Evolutionary conservation across 2,113 vertebrate genomes (phyloP).

Genomic region (Leptobrachium ailaonicum): DNA sequence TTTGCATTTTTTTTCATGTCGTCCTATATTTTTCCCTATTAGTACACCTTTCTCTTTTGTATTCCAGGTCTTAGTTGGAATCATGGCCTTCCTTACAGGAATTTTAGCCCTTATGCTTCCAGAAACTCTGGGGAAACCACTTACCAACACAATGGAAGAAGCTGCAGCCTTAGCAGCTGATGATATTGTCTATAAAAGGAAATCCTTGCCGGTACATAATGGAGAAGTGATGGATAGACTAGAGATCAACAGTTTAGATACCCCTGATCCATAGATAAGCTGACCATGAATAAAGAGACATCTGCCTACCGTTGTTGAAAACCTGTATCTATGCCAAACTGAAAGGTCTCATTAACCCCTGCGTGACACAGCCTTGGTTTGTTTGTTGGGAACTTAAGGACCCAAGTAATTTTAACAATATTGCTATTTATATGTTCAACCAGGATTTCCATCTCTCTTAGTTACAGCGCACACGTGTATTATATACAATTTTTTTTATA

Average conservation of each 20-base stretch:
- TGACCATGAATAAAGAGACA: neutral
- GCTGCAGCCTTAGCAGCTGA: conserved; percentile 68
- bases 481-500: too few relatives aligned
- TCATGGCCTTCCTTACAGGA: conserved; percentile 82
- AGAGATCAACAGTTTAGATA: conserved; percentile 51
- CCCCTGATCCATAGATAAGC: neutral
- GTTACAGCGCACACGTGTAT: too few relatives aligned
- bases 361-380: too few relatives aligned
- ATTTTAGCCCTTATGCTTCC: conserved; percentile 80
- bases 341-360: too few relatives aligned
- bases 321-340: too few relatives aligned
- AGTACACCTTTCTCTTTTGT: conserved; percentile 26
- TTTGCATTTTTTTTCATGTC: too few relatives aligned
- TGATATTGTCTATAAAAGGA: conserved; percentile 54
- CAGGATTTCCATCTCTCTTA: too few relatives aligned
- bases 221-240: conserved; percentile 54
- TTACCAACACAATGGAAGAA: conserved; percentile 81
- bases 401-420: too few relatives aligned
- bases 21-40: too few relatives aligned
- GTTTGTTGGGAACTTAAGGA: too few relatives aligned
- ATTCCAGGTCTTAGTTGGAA: conserved; percentile 81
- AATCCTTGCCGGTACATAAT: conserved; percentile 41
- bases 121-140: conserved; percentile 81
- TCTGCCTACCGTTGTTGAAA: too few relatives aligned
- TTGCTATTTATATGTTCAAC: too few relatives aligned